These are phyloP conservation scores for Rhagonycha fulva DNA, from an alignment of 2,888 invertebrate genomes.

Conservation along the genomic window DNA sequence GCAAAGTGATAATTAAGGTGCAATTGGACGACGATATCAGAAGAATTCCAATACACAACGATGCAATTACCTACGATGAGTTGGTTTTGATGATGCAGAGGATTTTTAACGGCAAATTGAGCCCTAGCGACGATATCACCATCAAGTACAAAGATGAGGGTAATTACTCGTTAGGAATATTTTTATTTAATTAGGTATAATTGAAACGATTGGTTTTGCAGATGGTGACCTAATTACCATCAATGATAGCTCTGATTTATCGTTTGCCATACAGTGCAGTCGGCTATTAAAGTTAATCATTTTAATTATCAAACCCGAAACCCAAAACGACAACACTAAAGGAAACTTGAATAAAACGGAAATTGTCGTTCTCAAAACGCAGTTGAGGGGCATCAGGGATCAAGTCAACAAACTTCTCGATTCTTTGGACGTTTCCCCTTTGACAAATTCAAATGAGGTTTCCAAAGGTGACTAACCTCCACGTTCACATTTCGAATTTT, in stretches of 20 bases:
- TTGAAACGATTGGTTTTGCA: constrained; percentile 45
- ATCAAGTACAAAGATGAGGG: constrained; percentile 76
- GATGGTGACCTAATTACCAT: constrained; percentile 74
- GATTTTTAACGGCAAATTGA: constrained; percentile 67
- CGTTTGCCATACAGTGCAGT: constrained; percentile 71
- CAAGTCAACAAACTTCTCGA: constrained; percentile 64
- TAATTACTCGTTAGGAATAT: constrained; percentile 41
- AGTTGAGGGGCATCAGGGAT: constrained; percentile 59
- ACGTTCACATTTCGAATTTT: neutral
- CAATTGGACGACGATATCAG: constrained; percentile 70
- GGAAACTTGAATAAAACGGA: constrained; percentile 48
- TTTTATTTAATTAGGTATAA: neutral
- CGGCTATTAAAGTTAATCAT: constrained; percentile 67
- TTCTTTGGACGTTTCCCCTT: constrained; percentile 53
- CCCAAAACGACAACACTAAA: constrained; percentile 37
- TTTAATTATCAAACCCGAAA: constrained; percentile 54
- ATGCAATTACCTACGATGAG: constrained; percentile 72
- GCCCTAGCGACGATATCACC: constrained; percentile 66
- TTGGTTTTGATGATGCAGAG: constrained; percentile 74
- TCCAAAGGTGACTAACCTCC: neutral
- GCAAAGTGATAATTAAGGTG: constrained; percentile 61
- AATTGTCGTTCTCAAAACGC: constrained; percentile 55
- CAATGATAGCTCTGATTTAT: constrained; percentile 70
- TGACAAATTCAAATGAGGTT: neutral
- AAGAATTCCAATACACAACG: constrained; percentile 72